These are phyloP conservation scores for Brachypterus glaber DNA, from an alignment of 2,888 invertebrate species.

Conservation along the genomic window DNA sequence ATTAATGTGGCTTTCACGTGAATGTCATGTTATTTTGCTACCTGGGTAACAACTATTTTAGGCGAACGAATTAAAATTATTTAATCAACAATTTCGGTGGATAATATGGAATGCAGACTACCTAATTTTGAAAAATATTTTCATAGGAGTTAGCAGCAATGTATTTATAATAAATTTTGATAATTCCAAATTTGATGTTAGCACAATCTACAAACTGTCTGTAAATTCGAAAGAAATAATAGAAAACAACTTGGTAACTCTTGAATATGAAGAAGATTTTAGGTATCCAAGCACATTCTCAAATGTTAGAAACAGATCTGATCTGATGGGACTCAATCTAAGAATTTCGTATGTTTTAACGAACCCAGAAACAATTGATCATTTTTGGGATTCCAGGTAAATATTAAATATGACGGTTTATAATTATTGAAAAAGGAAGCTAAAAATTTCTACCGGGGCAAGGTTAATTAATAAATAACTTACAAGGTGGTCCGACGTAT, in stretches of 20 bases:
- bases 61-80: slow-evolving; percentile 23
- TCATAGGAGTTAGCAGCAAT: slow-evolving; percentile 25
- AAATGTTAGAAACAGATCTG: slow-evolving; percentile 23
- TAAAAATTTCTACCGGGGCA: neutral
- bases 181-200: slow-evolving; percentile 15
- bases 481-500: no score
- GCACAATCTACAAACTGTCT: slow-evolving; percentile 25
- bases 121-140: slow-evolving; percentile 15
- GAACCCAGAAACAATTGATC: slow-evolving; percentile 37
- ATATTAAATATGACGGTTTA: neutral
- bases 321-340: slow-evolving; percentile 28
- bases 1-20: no score
- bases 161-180: slow-evolving; percentile 22
- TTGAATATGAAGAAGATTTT: no score
- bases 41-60: no score
- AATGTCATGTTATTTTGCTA: no score
- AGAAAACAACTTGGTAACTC: neutral
- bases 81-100: slow-evolving; percentile 28
- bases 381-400: slow-evolving; percentile 40
- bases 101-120: slow-evolving; percentile 19
- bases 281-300: no score
- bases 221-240: slow-evolving; percentile 16
- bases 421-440: neutral
- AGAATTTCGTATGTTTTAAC: slow-evolving; percentile 33
- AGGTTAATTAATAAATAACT: neutral